These are phyloP conservation scores for Pemphredon lugubris DNA, from an alignment of 2,888 invertebrate species.

Conservation along the genomic window DNA sequence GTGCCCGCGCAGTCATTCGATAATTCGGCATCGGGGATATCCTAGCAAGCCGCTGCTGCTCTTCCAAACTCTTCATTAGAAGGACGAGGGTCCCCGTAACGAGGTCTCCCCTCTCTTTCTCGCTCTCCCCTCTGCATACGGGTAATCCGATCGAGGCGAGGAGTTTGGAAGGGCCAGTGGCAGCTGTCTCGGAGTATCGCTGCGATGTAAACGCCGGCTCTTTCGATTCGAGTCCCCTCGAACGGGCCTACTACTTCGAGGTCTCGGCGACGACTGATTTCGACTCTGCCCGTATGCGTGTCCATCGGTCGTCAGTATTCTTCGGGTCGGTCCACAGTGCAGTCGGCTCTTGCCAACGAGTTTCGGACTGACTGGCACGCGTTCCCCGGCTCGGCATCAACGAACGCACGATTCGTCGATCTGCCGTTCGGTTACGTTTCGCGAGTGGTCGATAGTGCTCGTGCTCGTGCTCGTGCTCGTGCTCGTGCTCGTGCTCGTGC, in stretches of 20 bases:
- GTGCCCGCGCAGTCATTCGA: conserved; percentile 22
- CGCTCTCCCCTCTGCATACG: conserved; percentile 36
- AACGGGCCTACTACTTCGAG: conserved; percentile 31
- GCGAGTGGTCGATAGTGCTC: conserved; percentile 30
- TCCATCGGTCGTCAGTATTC: conserved; percentile 48
- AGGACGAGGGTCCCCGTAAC: neutral
- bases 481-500: too few species aligned
- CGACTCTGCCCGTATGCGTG: conserved; percentile 31
- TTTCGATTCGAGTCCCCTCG: conserved; percentile 42
- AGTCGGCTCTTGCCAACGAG: conserved; percentile 41
- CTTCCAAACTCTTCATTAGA: neutral
- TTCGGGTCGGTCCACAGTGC: conserved; percentile 62
- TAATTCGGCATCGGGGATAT: conserved; percentile 7
- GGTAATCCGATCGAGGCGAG: conserved; percentile 51
- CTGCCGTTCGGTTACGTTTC: conserved; percentile 50
- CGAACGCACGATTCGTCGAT: conserved; percentile 61
- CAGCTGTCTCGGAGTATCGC: conserved; percentile 56
- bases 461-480: conserved; percentile 21
- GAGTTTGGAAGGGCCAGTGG: conserved; percentile 52
- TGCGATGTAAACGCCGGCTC: conserved; percentile 32
- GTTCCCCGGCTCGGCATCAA: conserved; percentile 28
- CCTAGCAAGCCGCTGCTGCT: neutral
- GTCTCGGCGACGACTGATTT: conserved; percentile 43
- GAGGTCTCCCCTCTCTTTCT: neutral
- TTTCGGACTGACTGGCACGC: conserved; percentile 23